These are phyloP conservation scores for Siniperca chuatsi DNA, from an alignment of 2,113 vertebrate genomes.

Conservation along the genomic window DNA sequence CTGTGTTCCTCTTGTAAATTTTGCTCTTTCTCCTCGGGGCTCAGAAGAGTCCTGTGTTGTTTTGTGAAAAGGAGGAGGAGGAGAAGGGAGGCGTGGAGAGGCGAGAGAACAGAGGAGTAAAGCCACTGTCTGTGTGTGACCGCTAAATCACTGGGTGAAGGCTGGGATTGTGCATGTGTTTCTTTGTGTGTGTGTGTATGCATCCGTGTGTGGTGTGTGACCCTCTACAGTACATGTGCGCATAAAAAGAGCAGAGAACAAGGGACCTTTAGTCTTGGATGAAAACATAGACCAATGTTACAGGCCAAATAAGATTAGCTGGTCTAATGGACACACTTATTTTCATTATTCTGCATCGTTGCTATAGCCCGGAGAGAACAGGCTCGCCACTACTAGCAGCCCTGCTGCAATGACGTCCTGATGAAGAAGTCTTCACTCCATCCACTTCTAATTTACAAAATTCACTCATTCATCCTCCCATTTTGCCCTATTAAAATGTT, in stretches of 20 bases:
- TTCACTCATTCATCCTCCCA: slow-evolving; percentile 23
- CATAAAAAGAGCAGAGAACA: slow-evolving; percentile 75
- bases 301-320: slow-evolving; percentile 79
- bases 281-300: slow-evolving; percentile 76
- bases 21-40: slow-evolving; percentile 79
- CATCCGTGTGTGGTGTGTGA: slow-evolving; percentile 47
- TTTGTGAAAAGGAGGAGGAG: slow-evolving; percentile 76
- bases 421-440: slow-evolving; percentile 43
- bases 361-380: slow-evolving; percentile 56
- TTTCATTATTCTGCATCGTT: slow-evolving; percentile 80
- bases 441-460: slow-evolving; percentile 58
- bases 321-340: slow-evolving; percentile 81
- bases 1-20: slow-evolving; percentile 80
- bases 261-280: slow-evolving; percentile 71
- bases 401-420: slow-evolving; percentile 30
- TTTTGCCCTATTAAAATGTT: slow-evolving; percentile 37
- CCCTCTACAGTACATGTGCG: slow-evolving; percentile 67
- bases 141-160: slow-evolving; percentile 74
- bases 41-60: slow-evolving; percentile 78
- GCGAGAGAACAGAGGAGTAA: slow-evolving; percentile 72
- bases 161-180: slow-evolving; percentile 63
- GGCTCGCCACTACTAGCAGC: slow-evolving; percentile 18
- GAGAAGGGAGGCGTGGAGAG: slow-evolving; percentile 44
- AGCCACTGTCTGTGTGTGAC: slow-evolving; percentile 71
- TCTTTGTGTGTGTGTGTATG: slow-evolving; percentile 18